phyloP scores from a whole-genome alignment of 1,140 invertebrate genomes.

The Leptonema lineaticorne region DNA sequence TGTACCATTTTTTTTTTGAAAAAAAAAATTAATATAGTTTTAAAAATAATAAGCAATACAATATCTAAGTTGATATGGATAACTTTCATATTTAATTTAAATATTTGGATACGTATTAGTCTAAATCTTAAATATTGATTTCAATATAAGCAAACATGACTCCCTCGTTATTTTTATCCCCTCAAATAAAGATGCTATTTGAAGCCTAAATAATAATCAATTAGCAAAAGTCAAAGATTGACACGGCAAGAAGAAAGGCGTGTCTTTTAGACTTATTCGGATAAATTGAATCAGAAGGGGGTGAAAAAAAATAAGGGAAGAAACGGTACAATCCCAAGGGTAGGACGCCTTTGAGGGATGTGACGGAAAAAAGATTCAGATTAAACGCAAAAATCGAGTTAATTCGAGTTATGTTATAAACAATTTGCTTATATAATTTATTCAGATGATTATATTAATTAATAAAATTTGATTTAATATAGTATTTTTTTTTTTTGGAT shows the following conservation, averaged over 20 bases:
- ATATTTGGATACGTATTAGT: neutral
- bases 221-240: slow-evolving; percentile 41
- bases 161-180: neutral
- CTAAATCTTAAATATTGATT: neutral
- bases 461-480: too few species aligned
- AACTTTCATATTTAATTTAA: too few species aligned
- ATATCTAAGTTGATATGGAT: too few species aligned
- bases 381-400: too few species aligned
- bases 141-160: neutral
- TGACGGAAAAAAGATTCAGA: too few species aligned
- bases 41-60: too few species aligned
- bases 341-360: neutral
- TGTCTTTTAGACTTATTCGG: slow-evolving; percentile 33
- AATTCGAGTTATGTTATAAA: too few species aligned
- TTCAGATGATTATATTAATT: too few species aligned
- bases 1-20: too few species aligned
- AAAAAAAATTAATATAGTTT: too few species aligned
- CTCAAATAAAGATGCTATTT: slow-evolving; percentile 28
- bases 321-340: neutral
- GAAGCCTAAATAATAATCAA: slow-evolving; percentile 41
- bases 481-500: too few species aligned
- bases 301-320: slow-evolving; percentile 1
- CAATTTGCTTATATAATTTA: too few species aligned
- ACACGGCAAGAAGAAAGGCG: slow-evolving; percentile 35
- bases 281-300: slow-evolving; percentile 37